Base-by-base conservation (phyloP, 2,113 vertebrate genomes). In the Cacatua alba region DNA sequence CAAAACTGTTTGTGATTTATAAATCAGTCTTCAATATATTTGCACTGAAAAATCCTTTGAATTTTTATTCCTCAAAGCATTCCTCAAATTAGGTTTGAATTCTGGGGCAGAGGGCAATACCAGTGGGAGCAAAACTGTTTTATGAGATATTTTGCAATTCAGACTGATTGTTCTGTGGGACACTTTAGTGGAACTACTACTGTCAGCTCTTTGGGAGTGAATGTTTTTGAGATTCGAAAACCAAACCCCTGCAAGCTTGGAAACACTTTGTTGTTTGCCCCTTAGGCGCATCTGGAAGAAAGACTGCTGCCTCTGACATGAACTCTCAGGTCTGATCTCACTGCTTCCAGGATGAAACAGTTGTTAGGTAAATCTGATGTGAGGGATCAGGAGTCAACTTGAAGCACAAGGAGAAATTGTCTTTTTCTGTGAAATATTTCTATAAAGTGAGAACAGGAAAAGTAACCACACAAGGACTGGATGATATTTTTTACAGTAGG, bases 381-480 rank as follows among this genome's bases (percentile, higher is more conserved):
- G 86, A 82, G 85, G 85, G 86, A 95, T 79, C 77, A 88, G 65
- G 81, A 62, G 6, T 84, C 83, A 94, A 94, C 79, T 92, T 88
- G 92, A 94, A 95, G 64, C 83, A 95, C 64, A 75, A 86, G 91
- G 59, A 31, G 23, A 97, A 88, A 82, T 83, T 93, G 67, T 91
- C 94, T 96, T 95, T 95, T 95, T 94, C 80, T 87, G 64, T 96
- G 96, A 98, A 97, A 96, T 72, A 91, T 97, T 97, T 95, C 94
- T 97, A 10, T 96, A 92, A 96, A 96, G 78, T 89, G 64, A 95
- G 76, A 96, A 65, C 81, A 49, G 74, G 81, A 84, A 77, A 79
- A 94, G 63, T 39, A 71, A 79, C 76, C 82, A 88, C 94, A 39
- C 28, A 94, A 41, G 95, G 70, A 87, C 7, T 2, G 17, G 78